Conservation (phyloP, 1,140 invertebrate species). For the Aphelenchoides fujianensis region DNA sequence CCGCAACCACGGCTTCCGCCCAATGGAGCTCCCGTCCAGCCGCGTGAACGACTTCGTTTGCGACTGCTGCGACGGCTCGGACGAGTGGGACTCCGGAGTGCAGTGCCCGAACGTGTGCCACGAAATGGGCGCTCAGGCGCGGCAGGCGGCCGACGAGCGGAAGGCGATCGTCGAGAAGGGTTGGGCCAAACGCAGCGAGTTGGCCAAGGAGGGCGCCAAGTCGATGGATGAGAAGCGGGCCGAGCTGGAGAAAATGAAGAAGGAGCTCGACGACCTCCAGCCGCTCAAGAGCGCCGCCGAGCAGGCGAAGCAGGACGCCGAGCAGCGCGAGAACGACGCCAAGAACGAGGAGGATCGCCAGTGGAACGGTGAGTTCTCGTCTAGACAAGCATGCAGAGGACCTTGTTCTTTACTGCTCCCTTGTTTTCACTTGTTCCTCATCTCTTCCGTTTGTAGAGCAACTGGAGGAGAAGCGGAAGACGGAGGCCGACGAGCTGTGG, state of each 20-base stretch:
- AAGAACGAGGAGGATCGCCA: slow-evolving; percentile 63
- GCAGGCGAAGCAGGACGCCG: slow-evolving; percentile 70
- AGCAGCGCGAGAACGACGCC: slow-evolving; percentile 68
- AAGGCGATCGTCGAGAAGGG: slow-evolving; percentile 76
- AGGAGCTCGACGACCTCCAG: slow-evolving; percentile 53
- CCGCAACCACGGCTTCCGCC: slow-evolving; percentile 78
- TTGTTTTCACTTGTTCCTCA: too few species aligned
- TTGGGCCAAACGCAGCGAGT: slow-evolving; percentile 73
- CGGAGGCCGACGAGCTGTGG: slow-evolving; percentile 73
- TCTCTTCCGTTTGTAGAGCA: slow-evolving; percentile 9
- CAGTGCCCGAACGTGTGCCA: slow-evolving; percentile 67
- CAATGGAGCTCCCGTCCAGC: slow-evolving; percentile 78
- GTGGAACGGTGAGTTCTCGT: slow-evolving; percentile 41
- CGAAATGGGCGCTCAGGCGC: slow-evolving; percentile 76
- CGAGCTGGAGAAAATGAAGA: slow-evolving; percentile 39
- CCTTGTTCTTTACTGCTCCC: too few species aligned
- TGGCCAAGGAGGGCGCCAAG: slow-evolving; percentile 73
- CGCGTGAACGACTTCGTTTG: slow-evolving; percentile 94
- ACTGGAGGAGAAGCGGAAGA: slow-evolving; percentile 61
- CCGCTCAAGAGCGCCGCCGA: slow-evolving; percentile 66
- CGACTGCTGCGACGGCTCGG: slow-evolving; percentile 94
- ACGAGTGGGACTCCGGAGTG: slow-evolving; percentile 69
- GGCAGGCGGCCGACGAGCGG: slow-evolving; percentile 72
- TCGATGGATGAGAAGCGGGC: slow-evolving; percentile 52
- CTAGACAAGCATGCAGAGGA: background rate